Percentiles rank a stretch among this genome's conserved stretches.
Conservation (phyloP, 2,888 invertebrate species). For the Dryomyza anilis region DNA sequence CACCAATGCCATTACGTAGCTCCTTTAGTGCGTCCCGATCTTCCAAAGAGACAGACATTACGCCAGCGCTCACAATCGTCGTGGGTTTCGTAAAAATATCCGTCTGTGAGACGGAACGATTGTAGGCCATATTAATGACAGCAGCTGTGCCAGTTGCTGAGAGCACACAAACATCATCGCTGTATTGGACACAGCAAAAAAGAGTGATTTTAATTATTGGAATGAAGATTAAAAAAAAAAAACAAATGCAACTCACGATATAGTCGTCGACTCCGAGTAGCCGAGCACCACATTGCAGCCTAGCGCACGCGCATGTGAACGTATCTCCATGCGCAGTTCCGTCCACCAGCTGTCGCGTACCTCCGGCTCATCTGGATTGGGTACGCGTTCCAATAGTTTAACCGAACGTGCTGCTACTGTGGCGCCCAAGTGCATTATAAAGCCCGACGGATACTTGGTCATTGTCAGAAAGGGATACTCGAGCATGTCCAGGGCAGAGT, state of each 20-base stretch:
- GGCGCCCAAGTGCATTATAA: constrained; percentile 87
- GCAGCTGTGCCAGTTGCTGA: constrained; percentile 95
- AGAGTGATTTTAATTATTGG: background rate
- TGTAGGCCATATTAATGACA: constrained; percentile 70
- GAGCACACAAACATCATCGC: constrained; percentile 93
- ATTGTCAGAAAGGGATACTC: constrained; percentile 97
- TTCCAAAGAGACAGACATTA: constrained; percentile 64
- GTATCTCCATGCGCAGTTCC: constrained; percentile 91
- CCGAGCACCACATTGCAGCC: constrained; percentile 94
- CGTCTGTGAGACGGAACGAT: constrained; percentile 55
- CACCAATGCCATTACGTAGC: constrained; percentile 36
- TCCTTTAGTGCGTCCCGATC: constrained; percentile 61
- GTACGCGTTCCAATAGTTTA: constrained; percentile 80
- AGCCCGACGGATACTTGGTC: constrained; percentile 86
- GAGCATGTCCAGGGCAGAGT: constrained; percentile 79
- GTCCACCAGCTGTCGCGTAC: constrained; percentile 97
- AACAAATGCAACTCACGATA: constrained; percentile 71
- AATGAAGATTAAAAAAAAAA: constrained; percentile 29
- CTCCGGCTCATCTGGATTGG: constrained; percentile 87
- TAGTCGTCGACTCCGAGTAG: constrained; percentile 89
- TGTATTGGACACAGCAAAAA: constrained; percentile 60
- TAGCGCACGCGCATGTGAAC: constrained; percentile 89
- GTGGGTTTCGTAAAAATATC: constrained; percentile 49
- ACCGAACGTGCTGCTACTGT: constrained; percentile 83
- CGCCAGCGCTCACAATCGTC: constrained; percentile 46